Evolutionary conservation across 1,140 invertebrate genomes (phyloP), one percentile per base, ranked within the genome.

Genomic region (Whitmania pigra): DNA sequence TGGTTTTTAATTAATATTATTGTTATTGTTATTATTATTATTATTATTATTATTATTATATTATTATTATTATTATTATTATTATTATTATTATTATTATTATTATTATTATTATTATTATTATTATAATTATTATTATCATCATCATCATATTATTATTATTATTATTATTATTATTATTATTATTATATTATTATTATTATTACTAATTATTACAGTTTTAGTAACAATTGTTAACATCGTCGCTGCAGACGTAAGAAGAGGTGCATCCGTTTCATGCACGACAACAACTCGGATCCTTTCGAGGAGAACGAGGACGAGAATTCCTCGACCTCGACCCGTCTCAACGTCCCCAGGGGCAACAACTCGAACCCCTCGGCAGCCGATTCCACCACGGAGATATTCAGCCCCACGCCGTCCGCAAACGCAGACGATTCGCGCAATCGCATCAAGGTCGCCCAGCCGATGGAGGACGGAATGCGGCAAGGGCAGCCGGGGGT

Each of bases 181-280:
- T 63, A 63, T 25, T 63, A 63, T 25, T 63, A 22, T 27, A 31
- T 63, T 31, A 63, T 22, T 31, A 25, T 31, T 63, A 22, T 63
- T 31, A 63, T 22, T 31, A 63, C 13, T 43, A 43, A 13, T 43
- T 43, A 6, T 43, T 43, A 13, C 9, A 15, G 43, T 49, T 49
- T 11, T 49, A 3, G 2, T 57, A 3, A 57, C 54, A 57, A 57
- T 20, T 5, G 5, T 5, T 20, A 20, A 2, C 20, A 57, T 25
- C 5, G 54, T n/a, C 11, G 7, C 13, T 88, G 43, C 86, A 96
- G 93, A 86, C 90, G 93, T 86, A 97, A 97, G 87, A 97, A 97
- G 86, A 96, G 95, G 86, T 97, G 93, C 86, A 92, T 95, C 82
- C 89, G 93, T 75, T 95, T 94, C 84, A 89, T 93, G 88, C 87